These are phyloP conservation scores for Fopius arisanus DNA, from an alignment of 1,140 invertebrate species.

Conservation along the genomic window DNA sequence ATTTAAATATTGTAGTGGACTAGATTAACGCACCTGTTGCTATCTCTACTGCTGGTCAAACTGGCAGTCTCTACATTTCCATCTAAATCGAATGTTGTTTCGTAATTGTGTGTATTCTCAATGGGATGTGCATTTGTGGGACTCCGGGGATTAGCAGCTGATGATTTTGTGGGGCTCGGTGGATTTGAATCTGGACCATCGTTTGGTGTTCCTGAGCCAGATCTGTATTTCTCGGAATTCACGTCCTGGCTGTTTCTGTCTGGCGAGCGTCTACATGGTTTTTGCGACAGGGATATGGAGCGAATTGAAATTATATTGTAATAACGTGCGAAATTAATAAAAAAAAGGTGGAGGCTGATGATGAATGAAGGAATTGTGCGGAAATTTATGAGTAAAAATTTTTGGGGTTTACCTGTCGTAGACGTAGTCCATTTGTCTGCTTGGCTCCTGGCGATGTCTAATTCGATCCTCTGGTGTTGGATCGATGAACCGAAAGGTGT, in stretches of 20 bases:
- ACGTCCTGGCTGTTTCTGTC: slow-evolving; percentile 60
- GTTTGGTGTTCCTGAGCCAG: slow-evolving; percentile 55
- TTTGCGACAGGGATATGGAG: slow-evolving; percentile 35
- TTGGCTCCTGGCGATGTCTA: slow-evolving; percentile 75
- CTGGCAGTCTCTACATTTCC: slow-evolving; percentile 82
- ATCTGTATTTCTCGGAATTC: slow-evolving; percentile 57
- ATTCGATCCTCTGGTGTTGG: slow-evolving; percentile 86
- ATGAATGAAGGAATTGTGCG: no score
- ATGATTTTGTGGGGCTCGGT: slow-evolving; percentile 58
- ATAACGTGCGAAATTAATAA: no score
- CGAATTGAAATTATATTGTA: slow-evolving; percentile 43
- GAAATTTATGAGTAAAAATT: no score
- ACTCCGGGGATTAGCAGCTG: slow-evolving; percentile 49
- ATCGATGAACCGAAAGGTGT: slow-evolving; percentile 93
- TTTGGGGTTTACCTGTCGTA: slow-evolving; percentile 80
- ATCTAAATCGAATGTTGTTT: slow-evolving; percentile 83
- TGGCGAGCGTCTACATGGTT: slow-evolving; percentile 58
- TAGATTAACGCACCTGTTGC: no score
- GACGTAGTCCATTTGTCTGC: slow-evolving; percentile 69
- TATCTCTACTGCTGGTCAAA: slow-evolving; percentile 71
- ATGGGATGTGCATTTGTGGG: slow-evolving; percentile 48
- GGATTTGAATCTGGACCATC: slow-evolving; percentile 53
- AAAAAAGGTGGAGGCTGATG: no score
- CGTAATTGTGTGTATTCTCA: slow-evolving; percentile 73
- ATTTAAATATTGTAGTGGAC: no score